Evolutionary conservation across 2,888 invertebrate genomes (phyloP), one percentile per base, ranked within the genome.

Genomic region (Athalia circularis): DNA sequence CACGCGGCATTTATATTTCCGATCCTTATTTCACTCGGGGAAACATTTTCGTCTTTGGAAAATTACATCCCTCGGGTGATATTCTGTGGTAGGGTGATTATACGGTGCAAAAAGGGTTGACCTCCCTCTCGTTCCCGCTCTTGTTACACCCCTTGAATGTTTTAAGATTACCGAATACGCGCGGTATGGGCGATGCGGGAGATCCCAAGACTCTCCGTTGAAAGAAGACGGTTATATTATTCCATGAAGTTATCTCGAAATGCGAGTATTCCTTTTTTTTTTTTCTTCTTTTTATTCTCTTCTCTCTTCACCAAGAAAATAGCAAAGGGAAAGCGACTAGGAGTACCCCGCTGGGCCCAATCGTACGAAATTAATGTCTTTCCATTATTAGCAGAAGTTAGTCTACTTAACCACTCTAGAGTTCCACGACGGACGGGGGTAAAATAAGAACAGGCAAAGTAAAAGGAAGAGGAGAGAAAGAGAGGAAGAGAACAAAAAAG

Each of bases 341-440:
- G 78, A 85, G 81, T 84, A 83, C 85, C 84, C 87, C 87, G 84
- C 83, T 86, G 87, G 87, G 88, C 85, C 88, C 87, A 86, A 88
- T 88, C 86, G 88, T 82, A 84, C 82, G 87, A 86, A 88, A 88
- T 89, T 89, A 89, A 88, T 88, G 88, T 86, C 85, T 80, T 83
- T 82, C 84, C 84, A 85, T 88, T 88, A 88, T 88, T 88, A 88
- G 85, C 86, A 85, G 87, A 88, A 89, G 89, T 88, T 89, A 84
- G 85, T 85, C 83, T 47, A 15, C 72, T 62, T 74, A 64, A 64
- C 75, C 75, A 75, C 62, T 64, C 75, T 9, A 48, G 52, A 29
- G 50, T 62, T 62, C 61, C 57, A 45, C 47, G 15, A 59, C 45
- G 72, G n/a, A n/a, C 59, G 5, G 15, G 13, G 11, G 29, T 8